A percentile compares a stretch with the other conserved stretches of the same genome.
Conservation (phyloP, 2,888 invertebrate genomes). For the Myathropa florea region DNA sequence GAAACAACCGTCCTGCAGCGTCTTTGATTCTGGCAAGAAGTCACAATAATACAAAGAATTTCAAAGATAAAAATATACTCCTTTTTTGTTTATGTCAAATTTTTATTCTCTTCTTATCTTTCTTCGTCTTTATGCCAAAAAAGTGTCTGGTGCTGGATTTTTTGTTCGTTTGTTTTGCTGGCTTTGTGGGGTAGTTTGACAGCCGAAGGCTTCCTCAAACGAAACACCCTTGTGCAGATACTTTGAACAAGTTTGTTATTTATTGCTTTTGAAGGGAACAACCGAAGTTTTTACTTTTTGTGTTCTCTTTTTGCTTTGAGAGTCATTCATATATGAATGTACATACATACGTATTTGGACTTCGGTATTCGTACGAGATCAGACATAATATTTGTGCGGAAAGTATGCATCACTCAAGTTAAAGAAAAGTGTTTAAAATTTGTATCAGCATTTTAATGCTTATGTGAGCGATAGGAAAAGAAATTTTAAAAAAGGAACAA, state of each 20-base stretch:
- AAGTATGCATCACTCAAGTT: too few relatives aligned
- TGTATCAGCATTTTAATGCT: too few relatives aligned
- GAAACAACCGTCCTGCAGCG: slow-evolving; percentile 9
- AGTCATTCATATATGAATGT: neutral
- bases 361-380: neutral
- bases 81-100: neutral
- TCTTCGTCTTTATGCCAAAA: neutral
- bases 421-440: too few relatives aligned
- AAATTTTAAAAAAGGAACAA: too few relatives aligned
- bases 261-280: slow-evolving; percentile 10
- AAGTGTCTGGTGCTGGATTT: neutral
- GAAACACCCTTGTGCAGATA: slow-evolving; percentile 15
- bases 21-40: slow-evolving; percentile 11
- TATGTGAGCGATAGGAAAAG: too few relatives aligned
- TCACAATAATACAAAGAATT: neutral
- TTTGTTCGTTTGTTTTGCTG: neutral
- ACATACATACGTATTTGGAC: neutral
- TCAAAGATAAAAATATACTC: neutral
- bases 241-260: slow-evolving; percentile 27
- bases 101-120: neutral
- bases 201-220: slow-evolving; percentile 7
- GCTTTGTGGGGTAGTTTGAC: neutral
- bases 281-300: slow-evolving; percentile 5
- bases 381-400: too few relatives aligned
- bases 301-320: neutral